phyloP scores from a whole-genome alignment of 2,888 invertebrate genomes.

The Trichopoda pennipes region DNA sequence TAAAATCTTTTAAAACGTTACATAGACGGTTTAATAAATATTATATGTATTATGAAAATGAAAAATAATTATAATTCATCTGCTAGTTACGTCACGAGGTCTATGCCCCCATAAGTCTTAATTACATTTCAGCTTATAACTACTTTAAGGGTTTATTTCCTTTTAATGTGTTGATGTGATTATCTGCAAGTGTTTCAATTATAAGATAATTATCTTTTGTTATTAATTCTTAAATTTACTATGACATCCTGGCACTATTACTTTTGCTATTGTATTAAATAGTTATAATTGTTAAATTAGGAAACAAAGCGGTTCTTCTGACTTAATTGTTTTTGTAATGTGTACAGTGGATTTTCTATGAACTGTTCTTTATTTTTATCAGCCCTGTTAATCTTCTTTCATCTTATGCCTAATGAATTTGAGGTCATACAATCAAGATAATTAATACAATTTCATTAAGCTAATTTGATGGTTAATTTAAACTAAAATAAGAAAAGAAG shows the following conservation, averaged over 20 bases:
- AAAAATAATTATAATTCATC: no score
- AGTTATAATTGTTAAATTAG: conserved; percentile 11
- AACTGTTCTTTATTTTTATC: not conserved
- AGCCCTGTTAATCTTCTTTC: not conserved
- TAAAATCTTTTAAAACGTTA: no score
- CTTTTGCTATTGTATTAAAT: not conserved
- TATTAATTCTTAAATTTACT: not conserved
- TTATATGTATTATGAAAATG: no score
- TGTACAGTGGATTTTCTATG: not conserved
- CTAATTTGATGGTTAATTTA: not conserved
- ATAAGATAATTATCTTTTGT: conserved; percentile 2
- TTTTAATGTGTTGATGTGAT: not conserved
- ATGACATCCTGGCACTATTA: not conserved
- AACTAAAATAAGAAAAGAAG: not conserved
- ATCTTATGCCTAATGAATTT: not conserved
- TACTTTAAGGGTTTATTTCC: no score
- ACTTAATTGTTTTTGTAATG: no score
- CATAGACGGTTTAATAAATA: no score
- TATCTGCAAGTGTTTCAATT: not conserved
- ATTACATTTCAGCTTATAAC: no score
- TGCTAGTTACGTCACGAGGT: no score
- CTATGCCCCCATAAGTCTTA: no score
- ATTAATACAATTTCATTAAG: not conserved
- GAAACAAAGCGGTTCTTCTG: not conserved
- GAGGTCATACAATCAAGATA: not conserved